These are phyloP conservation scores for Choloepus didactylus DNA, from an alignment of 2,797 vertebrate genomes.

Conservation along the genomic window DNA sequence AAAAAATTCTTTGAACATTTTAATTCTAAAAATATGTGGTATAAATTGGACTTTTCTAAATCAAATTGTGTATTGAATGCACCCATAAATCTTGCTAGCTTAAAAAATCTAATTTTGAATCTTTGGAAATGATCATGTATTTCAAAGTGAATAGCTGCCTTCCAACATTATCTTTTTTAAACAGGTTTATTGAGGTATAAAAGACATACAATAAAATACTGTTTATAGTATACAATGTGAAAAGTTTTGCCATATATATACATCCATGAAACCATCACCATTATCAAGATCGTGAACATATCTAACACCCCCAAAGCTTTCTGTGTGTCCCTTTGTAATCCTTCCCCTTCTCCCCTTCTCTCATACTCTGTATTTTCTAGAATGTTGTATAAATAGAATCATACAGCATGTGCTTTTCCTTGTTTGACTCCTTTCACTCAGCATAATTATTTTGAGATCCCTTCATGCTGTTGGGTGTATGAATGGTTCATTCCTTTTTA, in stretches of 20 bases:
- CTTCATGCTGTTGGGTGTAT: neutral
- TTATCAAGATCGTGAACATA: neutral
- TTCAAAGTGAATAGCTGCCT: neutral
- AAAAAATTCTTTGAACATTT: constrained; percentile 48
- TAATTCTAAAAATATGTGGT: constrained; percentile 24
- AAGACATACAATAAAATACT: neutral
- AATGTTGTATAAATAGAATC: neutral
- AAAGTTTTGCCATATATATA: neutral
- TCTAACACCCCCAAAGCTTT: neutral
- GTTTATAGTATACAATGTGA: neutral
- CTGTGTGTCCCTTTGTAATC: neutral
- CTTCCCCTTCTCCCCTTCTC: neutral
- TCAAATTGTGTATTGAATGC: neutral
- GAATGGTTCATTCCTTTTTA: neutral
- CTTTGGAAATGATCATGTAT: constrained; percentile 44
- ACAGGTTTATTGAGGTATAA: neutral
- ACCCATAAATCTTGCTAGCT: neutral
- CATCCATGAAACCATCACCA: neutral
- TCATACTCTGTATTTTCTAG: neutral
- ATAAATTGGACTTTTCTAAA: constrained; percentile 37
- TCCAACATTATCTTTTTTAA: neutral
- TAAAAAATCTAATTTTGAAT: constrained; percentile 9
- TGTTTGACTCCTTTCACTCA: neutral
- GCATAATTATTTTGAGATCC: constrained; percentile 1
- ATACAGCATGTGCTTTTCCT: neutral